These are phyloP conservation scores for Sorex maritimensis DNA, from an alignment of 2,797 vertebrate species.

Conservation along the genomic window DNA sequence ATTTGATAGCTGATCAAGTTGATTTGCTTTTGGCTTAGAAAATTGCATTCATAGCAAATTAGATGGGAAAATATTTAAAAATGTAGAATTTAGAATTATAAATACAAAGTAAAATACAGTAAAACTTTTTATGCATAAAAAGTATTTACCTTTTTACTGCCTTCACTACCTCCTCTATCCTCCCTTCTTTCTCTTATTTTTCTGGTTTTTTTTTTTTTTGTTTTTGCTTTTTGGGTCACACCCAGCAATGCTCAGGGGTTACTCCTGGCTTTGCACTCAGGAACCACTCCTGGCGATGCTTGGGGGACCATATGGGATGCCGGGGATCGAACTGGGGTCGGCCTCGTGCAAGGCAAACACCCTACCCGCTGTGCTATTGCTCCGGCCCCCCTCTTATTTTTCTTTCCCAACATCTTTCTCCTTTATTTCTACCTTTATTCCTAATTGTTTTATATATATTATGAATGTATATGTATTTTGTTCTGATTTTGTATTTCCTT, in stretches of 20 bases:
- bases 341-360: too few relatives aligned
- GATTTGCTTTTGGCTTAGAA: neutral
- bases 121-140: constrained; percentile 45
- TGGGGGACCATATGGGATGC: too few relatives aligned
- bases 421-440: neutral
- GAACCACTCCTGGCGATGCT: too few relatives aligned
- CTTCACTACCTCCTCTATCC: neutral
- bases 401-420: neutral
- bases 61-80: neutral
- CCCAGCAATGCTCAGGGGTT: too few relatives aligned
- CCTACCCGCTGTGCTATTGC: too few relatives aligned
- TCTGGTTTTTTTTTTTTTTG: too few relatives aligned
- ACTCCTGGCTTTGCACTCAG: too few relatives aligned
- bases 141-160: neutral
- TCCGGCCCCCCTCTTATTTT: neutral
- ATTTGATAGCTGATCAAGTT: constrained; percentile 35
- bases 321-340: too few relatives aligned
- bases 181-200: neutral
- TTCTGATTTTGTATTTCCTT: constrained; percentile 40
- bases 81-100: constrained; percentile 69
- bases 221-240: too few relatives aligned
- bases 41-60: constrained; percentile 18
- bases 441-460: constrained; percentile 35
- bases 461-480: constrained; percentile 16
- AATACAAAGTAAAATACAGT: constrained; percentile 55